Percentiles rank a stretch among this genome's conserved stretches.
Conservation (phyloP, 1,140 invertebrate genomes). For the Brachionus angularis region DNA sequence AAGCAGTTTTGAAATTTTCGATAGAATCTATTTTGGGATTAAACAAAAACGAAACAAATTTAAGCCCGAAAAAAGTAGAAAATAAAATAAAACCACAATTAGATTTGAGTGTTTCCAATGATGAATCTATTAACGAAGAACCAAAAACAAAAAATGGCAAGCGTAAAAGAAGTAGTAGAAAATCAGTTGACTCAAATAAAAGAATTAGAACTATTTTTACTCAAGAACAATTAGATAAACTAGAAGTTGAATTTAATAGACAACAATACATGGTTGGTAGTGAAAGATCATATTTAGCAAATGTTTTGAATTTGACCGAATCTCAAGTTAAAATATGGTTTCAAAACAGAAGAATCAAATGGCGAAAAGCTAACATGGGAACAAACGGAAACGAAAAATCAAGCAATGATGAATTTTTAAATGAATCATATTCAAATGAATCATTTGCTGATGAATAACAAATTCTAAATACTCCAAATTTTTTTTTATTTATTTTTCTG, state of each 20-base stretch:
- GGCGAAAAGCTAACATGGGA: conserved; percentile 15
- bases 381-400: not conserved
- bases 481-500: not conserved
- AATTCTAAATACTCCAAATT: not conserved
- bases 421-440: conserved; percentile 5
- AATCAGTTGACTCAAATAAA: conserved; percentile 60
- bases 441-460: conserved; percentile 21
- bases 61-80: not conserved
- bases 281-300: conserved; percentile 79
- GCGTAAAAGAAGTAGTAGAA: too few relatives aligned
- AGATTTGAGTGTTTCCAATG: too few relatives aligned
- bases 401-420: not conserved
- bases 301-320: conserved; percentile 79
- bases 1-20: conserved; percentile 6
- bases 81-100: too few relatives aligned
- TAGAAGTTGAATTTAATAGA: conserved; percentile 83
- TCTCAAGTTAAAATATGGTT: conserved; percentile 70
- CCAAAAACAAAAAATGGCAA: too few relatives aligned
- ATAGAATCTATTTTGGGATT: conserved; percentile 7
- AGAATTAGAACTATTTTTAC: conserved; percentile 89
- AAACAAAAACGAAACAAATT: not conserved
- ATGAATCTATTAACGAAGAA: too few relatives aligned
- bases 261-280: conserved; percentile 95
- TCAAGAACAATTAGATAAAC: conserved; percentile 79
- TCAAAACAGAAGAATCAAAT: conserved; percentile 62